phyloP scores from a whole-genome alignment of 2,113 vertebrate species.

The Arothron firmamentum region DNA sequence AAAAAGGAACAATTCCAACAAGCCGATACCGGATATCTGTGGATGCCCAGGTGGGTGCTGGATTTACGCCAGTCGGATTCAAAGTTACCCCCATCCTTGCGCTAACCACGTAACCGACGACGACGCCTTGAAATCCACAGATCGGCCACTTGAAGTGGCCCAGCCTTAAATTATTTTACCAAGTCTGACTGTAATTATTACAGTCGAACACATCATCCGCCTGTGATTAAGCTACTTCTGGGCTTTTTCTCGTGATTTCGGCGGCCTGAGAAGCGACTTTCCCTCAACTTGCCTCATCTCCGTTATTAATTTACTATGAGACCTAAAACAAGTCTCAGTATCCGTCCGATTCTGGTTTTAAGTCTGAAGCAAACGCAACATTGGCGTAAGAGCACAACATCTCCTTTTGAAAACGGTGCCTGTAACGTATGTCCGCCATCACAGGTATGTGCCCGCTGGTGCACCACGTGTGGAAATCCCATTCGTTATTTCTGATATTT shows the following conservation, averaged over 20 bases:
- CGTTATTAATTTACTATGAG: conserved; percentile 20
- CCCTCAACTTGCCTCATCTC: conserved; percentile 26
- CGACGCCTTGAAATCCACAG: no score
- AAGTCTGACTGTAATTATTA: conserved; percentile 10
- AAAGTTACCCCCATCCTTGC: no score
- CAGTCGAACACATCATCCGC: conserved; percentile 28
- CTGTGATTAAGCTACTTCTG: conserved; percentile 9
- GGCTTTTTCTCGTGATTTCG: conserved; percentile 12
- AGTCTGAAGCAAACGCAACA: neutral
- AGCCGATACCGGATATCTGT: no score
- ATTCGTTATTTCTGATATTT: no score
- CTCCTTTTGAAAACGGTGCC: no score
- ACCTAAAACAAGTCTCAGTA: conserved; percentile 15
- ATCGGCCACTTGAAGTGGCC: conserved; percentile 1
- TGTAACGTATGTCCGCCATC: no score
- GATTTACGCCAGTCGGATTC: no score
- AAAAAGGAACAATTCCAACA: no score
- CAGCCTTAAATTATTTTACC: neutral
- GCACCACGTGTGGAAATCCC: no score
- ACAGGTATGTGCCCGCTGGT: no score
- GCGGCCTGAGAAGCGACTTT: conserved; percentile 7
- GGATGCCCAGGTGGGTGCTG: no score
- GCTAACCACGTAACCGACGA: no score
- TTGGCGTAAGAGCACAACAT: neutral
- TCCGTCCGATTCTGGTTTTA: conserved; percentile 1